Evolutionary conservation across 1,140 invertebrate genomes (phyloP), one percentile per base, ranked within the genome.

Genomic region (Drosophila equinoxialis): DNA sequence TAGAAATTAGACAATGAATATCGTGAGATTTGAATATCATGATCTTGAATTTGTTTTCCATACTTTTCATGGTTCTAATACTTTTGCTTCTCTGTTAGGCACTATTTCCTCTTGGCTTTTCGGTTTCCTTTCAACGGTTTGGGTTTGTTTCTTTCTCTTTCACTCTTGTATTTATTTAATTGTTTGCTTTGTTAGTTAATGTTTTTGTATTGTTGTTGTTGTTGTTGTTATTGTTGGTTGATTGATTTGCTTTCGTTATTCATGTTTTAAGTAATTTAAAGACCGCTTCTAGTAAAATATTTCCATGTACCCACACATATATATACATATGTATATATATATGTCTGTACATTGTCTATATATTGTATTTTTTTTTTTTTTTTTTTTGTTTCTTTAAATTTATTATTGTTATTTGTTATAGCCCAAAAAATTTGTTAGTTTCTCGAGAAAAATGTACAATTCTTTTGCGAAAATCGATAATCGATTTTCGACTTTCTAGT

Each of bases 21-120:
- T 30, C 30, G 5, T 58, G 14, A 1, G n/a, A 35, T 58, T 58
- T 11, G n/a, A 8, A 4, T 58, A 17, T n/a, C 26, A 14, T 62
- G 20, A n/a, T 63, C 42, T 30, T 30, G 11, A 30, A 37, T 37
- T 37, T 37, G 5, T 5, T 13, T 39, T 58, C 63, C 64, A 63
- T 65, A 45, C 37, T 61, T 61, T 68, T 37, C n/a, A 20, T 65
- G 66, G 48, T 59, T 70, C 26, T 79, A 74, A 71, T 77, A 79
- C 78, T 85, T 78, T 78, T 85, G 64, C 74, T 85, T 86, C 67
- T 69, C 67, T 69, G 76, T 81, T 87, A 87, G 84, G 79, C 84
- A 87, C 84, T 83, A 83, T 87, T 84, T 78, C 63, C 63, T 59
- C 77, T 79, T 37, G n/a, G 7, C 42, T 33, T 76, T 71, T 62